A percentile compares a stretch with the other conserved stretches of the same genome.
Conservation (phyloP, 2,888 invertebrate genomes). For the Neoaliturus tenellus region DNA sequence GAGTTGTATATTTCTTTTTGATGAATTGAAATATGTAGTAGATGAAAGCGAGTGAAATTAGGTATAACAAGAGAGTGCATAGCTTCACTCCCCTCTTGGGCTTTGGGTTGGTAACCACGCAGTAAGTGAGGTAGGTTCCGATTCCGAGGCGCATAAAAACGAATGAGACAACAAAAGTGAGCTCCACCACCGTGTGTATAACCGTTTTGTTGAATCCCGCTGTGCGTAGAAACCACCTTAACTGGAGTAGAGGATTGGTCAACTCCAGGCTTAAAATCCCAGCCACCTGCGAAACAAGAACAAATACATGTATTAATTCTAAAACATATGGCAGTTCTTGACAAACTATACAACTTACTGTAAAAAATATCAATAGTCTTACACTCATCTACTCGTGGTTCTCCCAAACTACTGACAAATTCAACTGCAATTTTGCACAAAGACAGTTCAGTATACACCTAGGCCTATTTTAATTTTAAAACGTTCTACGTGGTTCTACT, state of each 20-base stretch:
- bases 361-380: too few relatives aligned
- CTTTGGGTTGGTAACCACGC: slow-evolving; percentile 67
- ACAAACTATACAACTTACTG: too few relatives aligned
- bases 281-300: slow-evolving; percentile 62
- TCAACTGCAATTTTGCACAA: too few relatives aligned
- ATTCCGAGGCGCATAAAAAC: slow-evolving; percentile 74
- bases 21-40: slow-evolving; percentile 73
- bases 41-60: slow-evolving; percentile 73
- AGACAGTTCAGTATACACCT: too few relatives aligned
- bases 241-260: slow-evolving; percentile 79
- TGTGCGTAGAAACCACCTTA: slow-evolving; percentile 78
- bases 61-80: slow-evolving; percentile 72
- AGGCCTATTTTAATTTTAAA: too few relatives aligned
- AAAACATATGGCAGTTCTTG: too few relatives aligned
- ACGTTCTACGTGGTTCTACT: too few relatives aligned
- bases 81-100: slow-evolving; percentile 69
- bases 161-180: slow-evolving; percentile 74
- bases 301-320: too few relatives aligned
- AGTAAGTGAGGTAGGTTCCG: slow-evolving; percentile 74
- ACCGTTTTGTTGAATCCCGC: slow-evolving; percentile 74
- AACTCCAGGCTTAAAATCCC: slow-evolving; percentile 77
- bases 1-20: slow-evolving; percentile 71
- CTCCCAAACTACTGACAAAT: too few relatives aligned
- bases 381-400: too few relatives aligned
- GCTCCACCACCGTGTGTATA: slow-evolving; percentile 74